A percentile compares a stretch with the other conserved stretches of the same genome.
Conservation (phyloP, 1,140 invertebrate genomes). For the Tenebrio molitor region DNA sequence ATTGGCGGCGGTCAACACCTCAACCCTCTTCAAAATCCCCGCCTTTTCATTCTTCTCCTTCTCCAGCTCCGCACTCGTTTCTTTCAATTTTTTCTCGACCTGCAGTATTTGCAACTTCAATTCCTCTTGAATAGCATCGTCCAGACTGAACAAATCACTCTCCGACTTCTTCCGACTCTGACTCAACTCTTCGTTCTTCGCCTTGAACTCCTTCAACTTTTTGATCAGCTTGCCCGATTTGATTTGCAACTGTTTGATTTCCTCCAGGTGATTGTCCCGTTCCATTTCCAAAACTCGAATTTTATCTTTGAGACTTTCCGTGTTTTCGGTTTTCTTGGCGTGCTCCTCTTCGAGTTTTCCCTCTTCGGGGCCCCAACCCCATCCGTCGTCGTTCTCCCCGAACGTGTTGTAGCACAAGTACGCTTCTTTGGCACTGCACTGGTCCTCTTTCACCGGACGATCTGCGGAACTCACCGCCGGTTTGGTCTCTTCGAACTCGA, state of each 20-base stretch:
- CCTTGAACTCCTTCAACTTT: slow-evolving; percentile 82
- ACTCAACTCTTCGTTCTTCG: slow-evolving; percentile 73
- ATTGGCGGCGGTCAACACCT: slow-evolving; percentile 82
- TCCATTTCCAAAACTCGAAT: slow-evolving; percentile 70
- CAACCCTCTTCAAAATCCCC: slow-evolving; percentile 77
- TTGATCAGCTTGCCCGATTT: slow-evolving; percentile 79
- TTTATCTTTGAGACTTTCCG: slow-evolving; percentile 67
- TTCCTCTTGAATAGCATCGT: slow-evolving; percentile 83
- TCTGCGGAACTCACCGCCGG: background rate
- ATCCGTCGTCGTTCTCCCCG: slow-evolving; percentile 68
- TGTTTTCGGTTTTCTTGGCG: slow-evolving; percentile 58
- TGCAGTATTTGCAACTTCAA: slow-evolving; percentile 75
- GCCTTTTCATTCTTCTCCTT: slow-evolving; percentile 77
- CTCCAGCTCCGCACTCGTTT: slow-evolving; percentile 71
- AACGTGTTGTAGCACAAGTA: slow-evolving; percentile 67
- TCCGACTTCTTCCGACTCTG: slow-evolving; percentile 70
- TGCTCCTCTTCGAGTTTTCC: slow-evolving; percentile 66
- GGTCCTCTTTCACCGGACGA: slow-evolving; percentile 37
- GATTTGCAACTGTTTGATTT: slow-evolving; percentile 73
- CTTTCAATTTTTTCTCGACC: slow-evolving; percentile 76
- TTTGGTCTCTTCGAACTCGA: slow-evolving; percentile 25
- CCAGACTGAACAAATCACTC: slow-evolving; percentile 74
- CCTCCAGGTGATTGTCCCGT: slow-evolving; percentile 68
- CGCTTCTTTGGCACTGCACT: slow-evolving; percentile 67
- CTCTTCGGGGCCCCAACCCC: slow-evolving; percentile 72